Evolutionary conservation across 2,113 vertebrate species (phyloP).

Genomic region (Chloropsis cyanopogon): DNA sequence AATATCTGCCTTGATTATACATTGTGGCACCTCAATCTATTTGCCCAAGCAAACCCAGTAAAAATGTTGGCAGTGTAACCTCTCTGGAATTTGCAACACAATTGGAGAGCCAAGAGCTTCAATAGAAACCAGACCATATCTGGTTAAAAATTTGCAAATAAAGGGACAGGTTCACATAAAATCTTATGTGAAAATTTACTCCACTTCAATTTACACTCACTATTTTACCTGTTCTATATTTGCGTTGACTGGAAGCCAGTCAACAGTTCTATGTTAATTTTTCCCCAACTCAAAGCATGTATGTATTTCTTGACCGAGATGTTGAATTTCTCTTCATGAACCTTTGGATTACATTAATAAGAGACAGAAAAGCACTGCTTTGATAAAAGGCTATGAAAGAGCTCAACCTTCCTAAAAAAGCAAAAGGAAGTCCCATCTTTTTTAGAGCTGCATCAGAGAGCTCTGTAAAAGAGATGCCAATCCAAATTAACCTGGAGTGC

Average conservation of each 20-base stretch:
- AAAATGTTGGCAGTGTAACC: not conserved
- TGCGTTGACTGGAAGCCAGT: not conserved
- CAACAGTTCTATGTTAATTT: not conserved
- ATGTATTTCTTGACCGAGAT: not conserved
- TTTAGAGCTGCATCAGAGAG: not conserved
- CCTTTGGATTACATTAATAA: not conserved
- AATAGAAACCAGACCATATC: not conserved
- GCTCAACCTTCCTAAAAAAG: not conserved
- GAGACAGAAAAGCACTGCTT: not conserved
- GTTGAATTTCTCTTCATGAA: not conserved
- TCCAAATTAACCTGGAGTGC: constrained; percentile 31
- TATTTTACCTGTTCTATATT: not conserved
- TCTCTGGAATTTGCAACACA: not conserved
- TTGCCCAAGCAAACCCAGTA: not conserved
- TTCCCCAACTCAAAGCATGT: not conserved
- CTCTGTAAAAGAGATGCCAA: not conserved
- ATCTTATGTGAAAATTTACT: not conserved
- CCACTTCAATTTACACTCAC: too few relatives aligned
- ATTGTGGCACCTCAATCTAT: fast-evolving
- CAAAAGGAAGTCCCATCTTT: not conserved
- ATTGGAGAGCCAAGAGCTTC: not conserved
- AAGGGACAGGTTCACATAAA: not conserved
- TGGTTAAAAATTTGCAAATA: not conserved
- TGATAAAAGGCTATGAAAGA: not conserved
- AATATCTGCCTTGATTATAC: not conserved